Base-by-base conservation (phyloP, 2,888 invertebrate species). In the Melipona beecheii region DNA sequence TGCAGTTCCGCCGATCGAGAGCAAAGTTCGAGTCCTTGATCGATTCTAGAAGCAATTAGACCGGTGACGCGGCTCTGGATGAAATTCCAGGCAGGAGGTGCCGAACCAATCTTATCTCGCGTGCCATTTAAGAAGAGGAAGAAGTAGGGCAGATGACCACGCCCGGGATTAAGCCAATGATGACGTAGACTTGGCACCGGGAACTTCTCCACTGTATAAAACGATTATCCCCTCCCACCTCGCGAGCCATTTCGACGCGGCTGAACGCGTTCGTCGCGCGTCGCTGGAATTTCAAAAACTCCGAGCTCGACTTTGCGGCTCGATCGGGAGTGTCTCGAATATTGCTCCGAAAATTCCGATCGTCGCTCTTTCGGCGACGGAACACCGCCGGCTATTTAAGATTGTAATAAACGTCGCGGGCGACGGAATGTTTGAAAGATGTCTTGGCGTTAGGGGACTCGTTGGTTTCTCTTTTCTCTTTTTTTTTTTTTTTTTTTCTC, bases 31-130 rank as follows among this genome's bases (percentile, higher is more conserved):
- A 89, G 86, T 86, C 86, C 86, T 89, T 87, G 86, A 90, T 89
- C 89, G 89, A 90, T 90, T 88, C 82, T 73, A 87, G 83, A 89
- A 89, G 91, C 87, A 86, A 91, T 91, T 91, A 91, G 89, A 88
- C 84, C 81, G 86, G 71, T 75, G 87, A 81, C 89, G 83, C 87
- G 87, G 81, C 86, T 86, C 75, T 84, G 84, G 87, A 89, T 89
- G 88, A 88, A 91, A 90, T 90, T 91, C 91, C 87, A 87, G 82
- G 86, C 84, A 77, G 86, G 86, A 87, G 86, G 83, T 84, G 84
- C 86, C 85, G 89, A 90, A 87, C 87, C 90, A 90, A 90, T 90
- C 87, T 89, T 87, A 89, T 89, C 90, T 87, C 84, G 87, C 81
- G 85, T 86, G 85, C 89, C 86, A 87, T 90, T 89, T 90, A 90